Conservation (phyloP, 2,113 vertebrate species). For the Anolis sagrei region DNA sequence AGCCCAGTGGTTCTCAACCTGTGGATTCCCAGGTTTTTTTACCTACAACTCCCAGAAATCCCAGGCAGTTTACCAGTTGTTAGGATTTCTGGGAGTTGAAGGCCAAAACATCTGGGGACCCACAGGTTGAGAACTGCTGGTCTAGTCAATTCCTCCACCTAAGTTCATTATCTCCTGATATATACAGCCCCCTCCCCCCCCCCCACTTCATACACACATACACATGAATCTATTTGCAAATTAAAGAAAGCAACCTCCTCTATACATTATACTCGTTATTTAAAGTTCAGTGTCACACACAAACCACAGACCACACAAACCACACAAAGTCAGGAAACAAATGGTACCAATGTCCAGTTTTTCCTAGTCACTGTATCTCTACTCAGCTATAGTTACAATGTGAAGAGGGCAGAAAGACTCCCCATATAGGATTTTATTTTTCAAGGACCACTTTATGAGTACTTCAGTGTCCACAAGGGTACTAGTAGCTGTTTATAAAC, state of each 20-base stretch:
- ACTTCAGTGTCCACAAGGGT: not conserved
- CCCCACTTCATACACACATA: not conserved
- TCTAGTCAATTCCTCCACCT: not conserved
- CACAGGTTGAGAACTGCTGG: no score
- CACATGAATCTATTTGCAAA: not conserved
- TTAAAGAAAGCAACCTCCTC: not conserved
- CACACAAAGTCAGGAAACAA: not conserved
- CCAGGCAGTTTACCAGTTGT: no score
- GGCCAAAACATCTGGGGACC: no score
- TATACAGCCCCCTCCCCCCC: no score
- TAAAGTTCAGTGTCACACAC: not conserved
- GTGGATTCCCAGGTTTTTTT: no score
- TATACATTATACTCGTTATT: not conserved
- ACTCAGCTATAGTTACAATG: not conserved
- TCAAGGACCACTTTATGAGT: constrained; percentile 2
- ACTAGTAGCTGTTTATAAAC: constrained; percentile 14
- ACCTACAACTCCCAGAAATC: no score
- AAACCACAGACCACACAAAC: not conserved
- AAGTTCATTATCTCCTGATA: no score
- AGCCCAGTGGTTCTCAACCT: no score
- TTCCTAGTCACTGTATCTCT: not conserved
- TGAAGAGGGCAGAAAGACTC: not conserved
- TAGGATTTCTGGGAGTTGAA: no score
- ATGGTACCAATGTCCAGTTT: not conserved
- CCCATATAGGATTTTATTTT: not conserved